Evolutionary conservation across 2,797 vertebrate species (phyloP), one percentile per base, ranked within the genome.

Genomic region (Morus bassanus): DNA sequence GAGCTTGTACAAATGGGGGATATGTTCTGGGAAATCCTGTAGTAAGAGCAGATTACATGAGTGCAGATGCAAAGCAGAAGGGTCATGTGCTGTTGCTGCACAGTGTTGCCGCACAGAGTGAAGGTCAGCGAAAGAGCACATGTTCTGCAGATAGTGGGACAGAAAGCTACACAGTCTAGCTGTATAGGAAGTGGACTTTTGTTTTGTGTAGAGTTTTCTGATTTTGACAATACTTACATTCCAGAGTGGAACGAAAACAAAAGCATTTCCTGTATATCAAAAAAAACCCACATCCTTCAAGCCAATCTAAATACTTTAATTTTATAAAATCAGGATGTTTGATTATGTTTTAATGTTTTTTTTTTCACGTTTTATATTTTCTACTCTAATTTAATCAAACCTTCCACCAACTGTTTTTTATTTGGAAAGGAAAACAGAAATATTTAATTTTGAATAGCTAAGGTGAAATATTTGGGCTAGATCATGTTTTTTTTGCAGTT

Each of bases 31-130:
- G 61, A 72, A 93, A 89, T 76, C 80, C 85, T 72, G 65, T 21
- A 64, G 22, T 68, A 92, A 76, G 61, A 54, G 56, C 18, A 91
- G 78, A 94, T 95, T 81, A 87, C 0, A 33, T 85, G 83, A 80
- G 54, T 50, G 86, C 75, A 61, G 41, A 74, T 74, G 45, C 77
- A 89, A 75, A 95, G 88, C 88, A 95, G 88, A 87, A 89, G n/a
- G 60, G 39, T 70, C 15, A 8, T 19, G 27, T 76, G 63, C 46
- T 87, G 53, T 24, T 56, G 22, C 67, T 91, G 85, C 21, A 33
- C 37, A 50, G 70, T 87, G 53, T 24, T 56, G 22, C 67, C 90
- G 85, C 21, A 33, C 37, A 50, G 70, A 50, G 18, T 43, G 60
- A 85, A 94, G 74, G 93, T 95, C 90, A 94, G 17, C 56, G 72